phyloP scores from a whole-genome alignment of 2,113 vertebrate genomes.

The Malurus melanocephalus region DNA sequence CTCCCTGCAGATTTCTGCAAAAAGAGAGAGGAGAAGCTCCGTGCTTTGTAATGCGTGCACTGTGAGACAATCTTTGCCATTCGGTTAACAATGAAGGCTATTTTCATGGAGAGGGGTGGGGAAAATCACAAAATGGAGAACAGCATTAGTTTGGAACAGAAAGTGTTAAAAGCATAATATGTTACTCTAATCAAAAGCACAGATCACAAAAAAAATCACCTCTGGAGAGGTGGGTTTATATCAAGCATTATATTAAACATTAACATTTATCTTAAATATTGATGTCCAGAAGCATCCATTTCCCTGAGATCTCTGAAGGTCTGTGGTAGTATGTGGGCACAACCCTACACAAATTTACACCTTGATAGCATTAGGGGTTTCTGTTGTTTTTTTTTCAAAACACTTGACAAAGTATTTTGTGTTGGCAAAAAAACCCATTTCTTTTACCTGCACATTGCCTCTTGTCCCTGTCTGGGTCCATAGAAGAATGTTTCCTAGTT shows the following conservation, averaged over 20 bases:
- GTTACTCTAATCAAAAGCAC: not conserved
- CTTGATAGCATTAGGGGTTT: not conserved
- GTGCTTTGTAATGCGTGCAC: not conserved
- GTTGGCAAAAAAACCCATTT: not conserved
- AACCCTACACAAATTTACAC: not conserved
- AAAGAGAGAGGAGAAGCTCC: not conserved
- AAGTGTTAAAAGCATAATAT: not conserved
- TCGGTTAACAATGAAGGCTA: not conserved
- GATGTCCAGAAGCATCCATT: not conserved
- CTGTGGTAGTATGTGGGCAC: not conserved
- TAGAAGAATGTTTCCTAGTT: not conserved
- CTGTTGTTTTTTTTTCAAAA: not conserved
- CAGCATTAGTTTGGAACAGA: not conserved
- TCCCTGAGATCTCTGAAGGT: not conserved
- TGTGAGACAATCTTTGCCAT: not conserved
- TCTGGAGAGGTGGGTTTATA: not conserved
- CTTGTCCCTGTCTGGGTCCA: not conserved
- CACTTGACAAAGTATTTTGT: not conserved
- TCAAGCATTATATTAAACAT: not conserved
- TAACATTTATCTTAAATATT: not conserved
- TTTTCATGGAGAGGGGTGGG: not conserved
- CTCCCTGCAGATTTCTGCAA: constrained; percentile 21
- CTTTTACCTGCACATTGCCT: not conserved
- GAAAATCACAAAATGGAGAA: not conserved
- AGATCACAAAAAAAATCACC: not conserved